Percentiles rank a stretch among this genome's conserved stretches.
Conservation (phyloP, 2,113 vertebrate genomes). For the Trematocara macrostoma region DNA sequence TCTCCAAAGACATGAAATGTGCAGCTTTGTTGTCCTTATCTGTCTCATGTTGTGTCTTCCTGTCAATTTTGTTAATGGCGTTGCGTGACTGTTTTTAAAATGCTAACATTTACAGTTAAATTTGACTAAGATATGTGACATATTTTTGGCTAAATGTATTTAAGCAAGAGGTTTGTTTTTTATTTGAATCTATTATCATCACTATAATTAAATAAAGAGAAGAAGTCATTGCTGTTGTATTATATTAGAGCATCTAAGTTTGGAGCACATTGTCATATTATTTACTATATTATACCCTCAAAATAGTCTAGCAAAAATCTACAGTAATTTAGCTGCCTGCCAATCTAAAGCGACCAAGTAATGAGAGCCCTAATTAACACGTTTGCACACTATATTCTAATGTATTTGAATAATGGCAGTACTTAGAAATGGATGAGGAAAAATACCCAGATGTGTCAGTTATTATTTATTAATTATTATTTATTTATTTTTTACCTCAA, state of each 20-base stretch:
- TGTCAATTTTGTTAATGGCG: background rate
- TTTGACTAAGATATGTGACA: background rate
- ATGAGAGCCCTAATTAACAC: background rate
- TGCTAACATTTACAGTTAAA: background rate
- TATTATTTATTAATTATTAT: background rate
- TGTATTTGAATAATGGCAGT: background rate
- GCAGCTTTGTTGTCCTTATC: background rate
- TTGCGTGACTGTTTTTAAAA: rapidly evolving
- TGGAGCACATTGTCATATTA: background rate
- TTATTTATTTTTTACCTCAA: background rate
- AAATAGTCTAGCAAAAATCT: background rate
- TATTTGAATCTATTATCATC: background rate
- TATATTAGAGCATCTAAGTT: background rate
- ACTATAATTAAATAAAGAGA: background rate
- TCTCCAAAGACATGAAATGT: slow-evolving; percentile 11
- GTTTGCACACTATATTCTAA: background rate
- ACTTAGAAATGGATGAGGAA: background rate
- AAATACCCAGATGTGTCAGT: background rate
- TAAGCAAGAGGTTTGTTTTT: background rate
- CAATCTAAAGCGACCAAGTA: background rate
- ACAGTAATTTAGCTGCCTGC: background rate
- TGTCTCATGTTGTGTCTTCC: background rate
- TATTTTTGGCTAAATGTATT: background rate
- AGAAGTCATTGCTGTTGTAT: background rate
- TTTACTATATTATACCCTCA: background rate